Evolutionary conservation across 2,888 invertebrate genomes (phyloP).

Genomic region (Adineta ricciae): DNA sequence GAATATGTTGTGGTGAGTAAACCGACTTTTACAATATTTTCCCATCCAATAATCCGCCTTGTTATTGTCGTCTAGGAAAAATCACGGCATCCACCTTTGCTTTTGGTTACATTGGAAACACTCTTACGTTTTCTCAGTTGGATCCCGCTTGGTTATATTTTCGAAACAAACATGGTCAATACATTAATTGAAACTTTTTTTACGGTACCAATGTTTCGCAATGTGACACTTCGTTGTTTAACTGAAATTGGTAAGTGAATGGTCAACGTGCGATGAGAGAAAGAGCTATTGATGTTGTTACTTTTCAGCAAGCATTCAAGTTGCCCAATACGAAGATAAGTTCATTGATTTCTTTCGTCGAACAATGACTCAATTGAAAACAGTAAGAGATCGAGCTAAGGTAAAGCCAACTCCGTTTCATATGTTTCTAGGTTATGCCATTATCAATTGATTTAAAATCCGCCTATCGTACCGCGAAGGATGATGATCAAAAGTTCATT

Average conservation of each 20-base stretch:
- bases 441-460: conserved; percentile 78
- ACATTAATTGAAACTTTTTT: conserved; percentile 90
- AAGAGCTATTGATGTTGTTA: no score
- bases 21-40: neutral
- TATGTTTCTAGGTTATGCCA: conserved; percentile 69
- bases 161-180: conserved; percentile 89
- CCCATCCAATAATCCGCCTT: no score
- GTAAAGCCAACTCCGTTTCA: neutral
- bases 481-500: conserved; percentile 96
- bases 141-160: conserved; percentile 99
- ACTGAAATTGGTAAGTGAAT: conserved; percentile 71
- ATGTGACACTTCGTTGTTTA: conserved; percentile 91
- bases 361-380: conserved; percentile 80
- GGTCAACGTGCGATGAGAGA: no score
- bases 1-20: conserved; percentile 72
- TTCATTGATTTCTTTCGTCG: conserved; percentile 78
- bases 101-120: conserved; percentile 89
- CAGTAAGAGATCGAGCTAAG: conserved; percentile 43
- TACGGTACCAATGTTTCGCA: conserved; percentile 90
- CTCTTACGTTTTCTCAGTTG: conserved; percentile 90
- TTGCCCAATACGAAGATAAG: conserved; percentile 75
- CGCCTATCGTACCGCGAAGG: conserved; percentile 81
- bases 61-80: conserved; percentile 60
- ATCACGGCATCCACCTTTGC: conserved; percentile 88
- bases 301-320: conserved; percentile 66